Conservation (phyloP, 2,797 vertebrate genomes). For the Enoplosus armatus region DNA sequence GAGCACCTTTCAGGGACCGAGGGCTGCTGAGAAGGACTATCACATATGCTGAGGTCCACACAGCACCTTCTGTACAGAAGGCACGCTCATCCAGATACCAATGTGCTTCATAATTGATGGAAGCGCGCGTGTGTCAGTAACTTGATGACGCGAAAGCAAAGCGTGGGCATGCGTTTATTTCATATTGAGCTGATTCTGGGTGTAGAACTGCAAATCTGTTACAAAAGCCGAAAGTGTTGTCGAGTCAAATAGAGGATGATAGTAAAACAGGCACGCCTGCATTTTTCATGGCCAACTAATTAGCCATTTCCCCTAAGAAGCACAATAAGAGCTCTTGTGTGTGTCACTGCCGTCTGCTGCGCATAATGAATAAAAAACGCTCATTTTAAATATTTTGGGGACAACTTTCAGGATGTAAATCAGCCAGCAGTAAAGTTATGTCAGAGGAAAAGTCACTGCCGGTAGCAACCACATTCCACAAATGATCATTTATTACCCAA, state of each 20-base stretch:
- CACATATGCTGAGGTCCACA: conserved; percentile 63
- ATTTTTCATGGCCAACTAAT: conserved; percentile 82
- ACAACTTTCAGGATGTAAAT: conserved; percentile 82
- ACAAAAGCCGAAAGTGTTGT: conserved; percentile 65
- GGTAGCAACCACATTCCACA: conserved; percentile 82
- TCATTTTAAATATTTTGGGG: conserved; percentile 81
- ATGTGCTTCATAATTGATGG: conserved; percentile 59
- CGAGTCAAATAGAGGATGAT: conserved; percentile 69
- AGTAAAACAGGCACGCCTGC: conserved; percentile 71
- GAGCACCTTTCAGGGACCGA: conserved; percentile 75
- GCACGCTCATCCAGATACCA: conserved; percentile 39
- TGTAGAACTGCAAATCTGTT: conserved; percentile 54
- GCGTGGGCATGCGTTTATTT: conserved; percentile 45
- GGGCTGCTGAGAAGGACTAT: conserved; percentile 66
- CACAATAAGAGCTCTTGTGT: conserved; percentile 72
- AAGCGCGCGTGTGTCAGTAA: conserved; percentile 38
- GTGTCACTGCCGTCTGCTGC: conserved; percentile 72
- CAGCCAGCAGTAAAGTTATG: conserved; percentile 84
- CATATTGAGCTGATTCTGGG: conserved; percentile 60
- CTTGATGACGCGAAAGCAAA: conserved; percentile 39
- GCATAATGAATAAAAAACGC: conserved; percentile 80
- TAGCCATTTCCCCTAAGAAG: conserved; percentile 75
- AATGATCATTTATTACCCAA: conserved; percentile 90
- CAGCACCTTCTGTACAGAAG: conserved; percentile 46
- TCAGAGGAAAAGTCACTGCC: conserved; percentile 85